phyloP scores from a whole-genome alignment of 2,888 invertebrate genomes.

The Monochamus alternatus region DNA sequence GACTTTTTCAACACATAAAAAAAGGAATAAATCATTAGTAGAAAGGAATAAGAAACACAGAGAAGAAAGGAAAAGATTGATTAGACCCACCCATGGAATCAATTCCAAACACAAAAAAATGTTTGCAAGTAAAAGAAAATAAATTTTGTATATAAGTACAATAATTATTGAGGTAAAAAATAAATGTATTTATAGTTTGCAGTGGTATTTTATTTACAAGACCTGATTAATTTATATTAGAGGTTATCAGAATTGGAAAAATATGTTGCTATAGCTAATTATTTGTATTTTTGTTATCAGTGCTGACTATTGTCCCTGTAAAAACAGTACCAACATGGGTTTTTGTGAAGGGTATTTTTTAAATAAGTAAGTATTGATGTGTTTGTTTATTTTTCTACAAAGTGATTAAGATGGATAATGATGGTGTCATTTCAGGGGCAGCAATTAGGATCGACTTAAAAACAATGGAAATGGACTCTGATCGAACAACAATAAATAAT shows the following conservation, averaged over 20 bases:
- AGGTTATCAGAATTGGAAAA: slow-evolving; percentile 35
- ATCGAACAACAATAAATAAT: slow-evolving; percentile 3
- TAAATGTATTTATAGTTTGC: slow-evolving; percentile 14
- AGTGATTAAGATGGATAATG: slow-evolving; percentile 11
- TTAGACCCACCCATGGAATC: slow-evolving; percentile 70
- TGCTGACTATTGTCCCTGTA: slow-evolving; percentile 6
- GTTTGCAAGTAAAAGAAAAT: slow-evolving; percentile 33
- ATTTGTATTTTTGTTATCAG: slow-evolving; percentile 27
- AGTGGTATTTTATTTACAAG: slow-evolving; percentile 31
- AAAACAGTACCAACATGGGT: slow-evolving; percentile 13
- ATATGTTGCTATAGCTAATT: slow-evolving; percentile 10
- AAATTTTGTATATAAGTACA: slow-evolving; percentile 22
- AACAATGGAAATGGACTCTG: slow-evolving; percentile 41
- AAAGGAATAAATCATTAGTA: slow-evolving; percentile 74
- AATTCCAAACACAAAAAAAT: slow-evolving; percentile 42
- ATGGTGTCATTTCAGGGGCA: slow-evolving; percentile 36
- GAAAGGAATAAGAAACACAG: slow-evolving; percentile 78
- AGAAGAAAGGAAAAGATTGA: slow-evolving; percentile 80
- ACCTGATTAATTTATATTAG: slow-evolving; percentile 17
- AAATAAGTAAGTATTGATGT: slow-evolving; percentile 31
- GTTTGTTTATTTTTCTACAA: not conserved
- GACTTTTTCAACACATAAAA: slow-evolving; percentile 81
- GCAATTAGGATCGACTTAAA: slow-evolving; percentile 33
- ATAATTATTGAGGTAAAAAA: slow-evolving; percentile 15
- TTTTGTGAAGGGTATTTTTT: slow-evolving; percentile 7